Percentiles rank a stretch among this genome's conserved stretches.
phyloP scores from a whole-genome alignment of 2,113 vertebrate genomes.

The Pagrus major region DNA sequence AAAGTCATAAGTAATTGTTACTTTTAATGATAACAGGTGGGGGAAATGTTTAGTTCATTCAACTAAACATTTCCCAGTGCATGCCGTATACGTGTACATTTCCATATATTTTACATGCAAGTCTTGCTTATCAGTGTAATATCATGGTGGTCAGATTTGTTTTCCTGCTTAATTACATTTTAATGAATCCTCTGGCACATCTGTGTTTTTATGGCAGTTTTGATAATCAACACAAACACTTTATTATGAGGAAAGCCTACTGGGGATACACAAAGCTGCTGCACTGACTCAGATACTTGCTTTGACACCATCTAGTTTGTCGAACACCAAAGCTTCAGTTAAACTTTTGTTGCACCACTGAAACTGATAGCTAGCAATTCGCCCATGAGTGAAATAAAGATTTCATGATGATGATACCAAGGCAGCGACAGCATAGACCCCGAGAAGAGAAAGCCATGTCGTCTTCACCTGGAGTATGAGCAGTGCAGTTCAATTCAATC shows the following conservation, averaged over 20 bases:
- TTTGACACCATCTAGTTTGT: not conserved
- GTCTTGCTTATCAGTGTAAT: not conserved
- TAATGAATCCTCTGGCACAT: not conserved
- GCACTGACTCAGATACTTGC: not conserved
- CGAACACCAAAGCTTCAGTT: not conserved
- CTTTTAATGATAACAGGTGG: not conserved
- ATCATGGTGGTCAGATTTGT: too few species aligned
- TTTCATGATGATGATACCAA: not conserved
- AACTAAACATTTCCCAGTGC: not conserved
- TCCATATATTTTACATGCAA: not conserved
- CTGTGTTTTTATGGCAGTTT: not conserved
- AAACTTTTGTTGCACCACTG: not conserved
- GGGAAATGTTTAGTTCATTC: not conserved
- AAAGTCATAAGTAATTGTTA: too few species aligned
- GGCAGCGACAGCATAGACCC: not conserved
- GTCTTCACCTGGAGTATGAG: conserved; percentile 1
- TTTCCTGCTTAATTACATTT: not conserved
- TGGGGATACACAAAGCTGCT: not conserved
- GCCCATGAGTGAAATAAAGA: not conserved
- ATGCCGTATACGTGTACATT: not conserved
- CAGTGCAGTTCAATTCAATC: conserved; percentile 15
- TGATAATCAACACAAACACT: not conserved
- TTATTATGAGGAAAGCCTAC: not conserved
- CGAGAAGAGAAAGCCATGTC: not conserved
- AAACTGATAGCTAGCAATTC: not conserved